phyloP scores from a whole-genome alignment of 2,113 vertebrate species.

The Microtus pennsylvanicus region DNA sequence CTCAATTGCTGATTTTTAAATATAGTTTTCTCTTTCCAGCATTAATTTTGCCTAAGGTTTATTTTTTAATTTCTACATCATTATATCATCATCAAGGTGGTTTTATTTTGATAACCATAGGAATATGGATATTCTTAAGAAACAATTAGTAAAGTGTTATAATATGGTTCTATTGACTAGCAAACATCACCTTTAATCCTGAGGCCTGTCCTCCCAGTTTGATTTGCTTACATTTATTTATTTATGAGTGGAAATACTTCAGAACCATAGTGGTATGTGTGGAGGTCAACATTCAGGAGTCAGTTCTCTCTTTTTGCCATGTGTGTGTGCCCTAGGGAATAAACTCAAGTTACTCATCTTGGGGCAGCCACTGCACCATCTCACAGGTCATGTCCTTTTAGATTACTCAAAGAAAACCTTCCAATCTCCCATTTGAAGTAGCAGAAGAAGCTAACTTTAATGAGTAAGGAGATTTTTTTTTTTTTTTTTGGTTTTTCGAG shows the following conservation, averaged over 20 bases:
- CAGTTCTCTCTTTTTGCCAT: neutral
- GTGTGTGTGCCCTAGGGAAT: neutral
- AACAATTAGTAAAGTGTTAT: neutral
- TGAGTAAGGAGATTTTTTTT: neutral
- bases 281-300: neutral
- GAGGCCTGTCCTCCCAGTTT: neutral
- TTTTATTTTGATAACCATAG: neutral
- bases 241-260: neutral
- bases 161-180: neutral
- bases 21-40: neutral
- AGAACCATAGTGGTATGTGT: neutral
- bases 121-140: neutral
- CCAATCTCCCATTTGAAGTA: neutral
- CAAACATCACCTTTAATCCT: neutral
- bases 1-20: neutral
- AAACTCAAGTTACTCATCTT: neutral
- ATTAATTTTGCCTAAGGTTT: neutral
- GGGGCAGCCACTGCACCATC: neutral
- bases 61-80: slow-evolving; percentile 18
- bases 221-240: neutral
- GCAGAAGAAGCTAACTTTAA: neutral
- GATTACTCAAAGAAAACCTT: neutral
- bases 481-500: too few species aligned
- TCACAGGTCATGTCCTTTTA: too few species aligned
- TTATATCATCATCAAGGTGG: neutral